phyloP scores from a whole-genome alignment of 2,797 vertebrate genomes.

The Myripristis murdjan region DNA sequence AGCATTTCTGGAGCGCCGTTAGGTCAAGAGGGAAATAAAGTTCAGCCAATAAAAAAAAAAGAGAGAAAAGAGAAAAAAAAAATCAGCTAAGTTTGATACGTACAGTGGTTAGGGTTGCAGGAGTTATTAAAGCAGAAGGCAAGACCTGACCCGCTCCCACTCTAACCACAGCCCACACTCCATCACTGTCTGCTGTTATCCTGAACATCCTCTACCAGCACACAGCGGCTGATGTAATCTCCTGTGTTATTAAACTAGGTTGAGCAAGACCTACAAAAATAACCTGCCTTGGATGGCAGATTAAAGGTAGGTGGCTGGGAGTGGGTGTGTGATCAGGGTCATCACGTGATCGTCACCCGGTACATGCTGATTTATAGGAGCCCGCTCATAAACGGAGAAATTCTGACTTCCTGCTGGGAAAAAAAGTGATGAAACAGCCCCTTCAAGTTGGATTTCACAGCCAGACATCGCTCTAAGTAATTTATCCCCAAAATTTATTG shows the following conservation, averaged over 20 bases:
- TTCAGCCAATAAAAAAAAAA: too few species aligned
- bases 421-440: too few species aligned
- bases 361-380: too few species aligned
- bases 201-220: too few species aligned
- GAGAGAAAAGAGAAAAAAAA: too few species aligned
- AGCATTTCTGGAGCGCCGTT: background rate
- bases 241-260: background rate
- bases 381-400: too few species aligned
- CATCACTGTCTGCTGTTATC: background rate
- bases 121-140: background rate
- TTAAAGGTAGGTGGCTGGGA: background rate
- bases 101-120: background rate
- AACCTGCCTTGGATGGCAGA: background rate
- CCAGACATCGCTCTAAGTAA: too few species aligned
- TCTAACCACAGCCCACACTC: background rate
- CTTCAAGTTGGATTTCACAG: too few species aligned
- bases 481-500: too few species aligned
- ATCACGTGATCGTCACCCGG: too few species aligned
- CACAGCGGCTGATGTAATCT: slow-evolving; percentile 22
- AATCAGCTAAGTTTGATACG: background rate
- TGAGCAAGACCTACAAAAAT: slow-evolving; percentile 27
- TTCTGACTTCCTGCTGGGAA: too few species aligned
- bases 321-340: too few species aligned
- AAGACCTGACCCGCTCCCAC: slow-evolving; percentile 6
- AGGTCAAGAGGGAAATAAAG: background rate